These are phyloP conservation scores for Cherax quadricarinatus DNA, from an alignment of 1,140 invertebrate genomes.

Conservation along the genomic window DNA sequence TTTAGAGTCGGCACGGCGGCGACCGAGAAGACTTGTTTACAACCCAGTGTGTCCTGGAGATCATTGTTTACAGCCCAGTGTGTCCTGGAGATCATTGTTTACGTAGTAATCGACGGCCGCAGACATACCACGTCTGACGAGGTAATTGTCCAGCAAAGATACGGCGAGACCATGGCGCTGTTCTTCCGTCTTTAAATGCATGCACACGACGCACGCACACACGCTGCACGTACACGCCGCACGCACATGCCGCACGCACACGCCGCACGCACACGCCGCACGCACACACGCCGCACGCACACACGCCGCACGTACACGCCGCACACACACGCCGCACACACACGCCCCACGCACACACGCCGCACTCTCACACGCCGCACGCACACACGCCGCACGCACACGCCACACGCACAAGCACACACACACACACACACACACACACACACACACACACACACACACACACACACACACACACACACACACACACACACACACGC, in stretches of 20 bases:
- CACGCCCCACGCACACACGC: background rate
- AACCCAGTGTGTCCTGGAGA: too few relatives aligned
- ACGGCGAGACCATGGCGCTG: too few relatives aligned
- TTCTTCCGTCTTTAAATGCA: background rate
- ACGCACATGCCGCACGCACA: background rate
- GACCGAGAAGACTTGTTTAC: too few relatives aligned
- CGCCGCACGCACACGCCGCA: background rate
- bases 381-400: background rate
- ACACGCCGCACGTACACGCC: background rate
- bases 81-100: too few relatives aligned
- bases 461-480: too few relatives aligned
- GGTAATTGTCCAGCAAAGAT: too few relatives aligned
- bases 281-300: background rate
- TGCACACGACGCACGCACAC: background rate
- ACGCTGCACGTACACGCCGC: background rate
- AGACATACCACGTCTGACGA: too few relatives aligned
- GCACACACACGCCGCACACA: background rate
- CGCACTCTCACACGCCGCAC: too few relatives aligned
- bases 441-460: conserved; percentile 8
- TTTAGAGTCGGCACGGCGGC: too few relatives aligned
- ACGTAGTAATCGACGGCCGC: too few relatives aligned
- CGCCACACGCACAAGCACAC: background rate
- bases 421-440: conserved; percentile 5
- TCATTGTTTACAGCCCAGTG: too few relatives aligned
- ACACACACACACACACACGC: too few relatives aligned